phyloP scores from a whole-genome alignment of 2,113 vertebrate species.

The Stictonetta naevosa region DNA sequence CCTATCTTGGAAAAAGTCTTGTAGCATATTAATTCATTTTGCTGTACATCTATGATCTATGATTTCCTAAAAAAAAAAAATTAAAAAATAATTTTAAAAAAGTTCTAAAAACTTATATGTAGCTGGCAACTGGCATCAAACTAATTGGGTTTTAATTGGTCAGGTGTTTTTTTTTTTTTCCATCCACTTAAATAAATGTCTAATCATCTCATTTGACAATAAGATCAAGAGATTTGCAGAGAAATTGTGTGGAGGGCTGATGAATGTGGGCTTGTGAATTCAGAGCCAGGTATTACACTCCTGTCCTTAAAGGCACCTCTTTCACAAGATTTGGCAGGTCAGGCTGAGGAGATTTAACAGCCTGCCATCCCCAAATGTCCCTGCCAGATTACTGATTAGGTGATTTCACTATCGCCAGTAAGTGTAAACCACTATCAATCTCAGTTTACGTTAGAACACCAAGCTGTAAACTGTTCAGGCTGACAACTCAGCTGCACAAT shows the following conservation, averaged over 20 bases:
- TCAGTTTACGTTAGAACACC: slow-evolving; percentile 10
- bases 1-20: background rate
- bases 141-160: background rate
- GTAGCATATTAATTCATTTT: background rate
- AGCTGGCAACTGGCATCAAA: background rate
- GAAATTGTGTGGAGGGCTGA: background rate
- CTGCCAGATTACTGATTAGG: background rate
- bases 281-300: background rate
- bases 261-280: background rate
- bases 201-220: background rate
- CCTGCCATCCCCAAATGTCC: background rate
- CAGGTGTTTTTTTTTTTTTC: background rate
- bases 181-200: background rate
- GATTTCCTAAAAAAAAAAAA: background rate
- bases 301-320: background rate
- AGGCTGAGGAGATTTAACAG: background rate
- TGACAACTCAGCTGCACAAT: background rate
- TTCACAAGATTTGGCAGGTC: background rate
- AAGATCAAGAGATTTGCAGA: background rate
- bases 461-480: background rate
- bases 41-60: background rate
- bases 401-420: background rate
- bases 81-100: background rate
- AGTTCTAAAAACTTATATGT: background rate
- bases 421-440: background rate